Evolutionary conservation across 1,140 invertebrate genomes (phyloP).

Genomic region (Stenopsyche tienmushanensis): DNA sequence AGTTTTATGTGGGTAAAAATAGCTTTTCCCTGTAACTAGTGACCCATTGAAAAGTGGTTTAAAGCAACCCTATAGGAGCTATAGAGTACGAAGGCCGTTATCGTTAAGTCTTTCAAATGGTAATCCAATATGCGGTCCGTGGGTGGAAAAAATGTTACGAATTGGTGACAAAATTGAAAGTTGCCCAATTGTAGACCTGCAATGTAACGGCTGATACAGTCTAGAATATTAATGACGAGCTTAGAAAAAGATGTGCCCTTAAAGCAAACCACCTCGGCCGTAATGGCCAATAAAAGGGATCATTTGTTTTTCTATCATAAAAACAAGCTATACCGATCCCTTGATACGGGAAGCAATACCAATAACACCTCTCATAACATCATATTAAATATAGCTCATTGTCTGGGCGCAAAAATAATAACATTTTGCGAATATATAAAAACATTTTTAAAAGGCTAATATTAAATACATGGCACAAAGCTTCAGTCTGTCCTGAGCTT

Average conservation of each 20-base stretch:
- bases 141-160: not conserved
- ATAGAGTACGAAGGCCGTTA: no score
- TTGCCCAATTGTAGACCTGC: not conserved
- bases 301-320: not conserved
- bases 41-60: not conserved
- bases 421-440: no score
- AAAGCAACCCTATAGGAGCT: not conserved
- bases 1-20: not conserved
- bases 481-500: no score
- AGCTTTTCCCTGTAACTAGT: not conserved
- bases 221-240: not conserved
- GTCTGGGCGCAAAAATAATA: no score
- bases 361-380: no score
- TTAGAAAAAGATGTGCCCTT: not conserved
- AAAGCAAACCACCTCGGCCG: not conserved
- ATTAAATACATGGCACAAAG: no score
- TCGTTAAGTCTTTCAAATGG: not conserved
- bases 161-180: conserved; percentile 17
- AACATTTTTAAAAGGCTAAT: no score
- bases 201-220: not conserved
- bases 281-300: not conserved
- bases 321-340: no score
- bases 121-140: conserved; percentile 1
- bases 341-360: no score
- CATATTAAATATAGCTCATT: no score